phyloP scores from a whole-genome alignment of 2,888 invertebrate species.

The Blastobasis lacticolella region DNA sequence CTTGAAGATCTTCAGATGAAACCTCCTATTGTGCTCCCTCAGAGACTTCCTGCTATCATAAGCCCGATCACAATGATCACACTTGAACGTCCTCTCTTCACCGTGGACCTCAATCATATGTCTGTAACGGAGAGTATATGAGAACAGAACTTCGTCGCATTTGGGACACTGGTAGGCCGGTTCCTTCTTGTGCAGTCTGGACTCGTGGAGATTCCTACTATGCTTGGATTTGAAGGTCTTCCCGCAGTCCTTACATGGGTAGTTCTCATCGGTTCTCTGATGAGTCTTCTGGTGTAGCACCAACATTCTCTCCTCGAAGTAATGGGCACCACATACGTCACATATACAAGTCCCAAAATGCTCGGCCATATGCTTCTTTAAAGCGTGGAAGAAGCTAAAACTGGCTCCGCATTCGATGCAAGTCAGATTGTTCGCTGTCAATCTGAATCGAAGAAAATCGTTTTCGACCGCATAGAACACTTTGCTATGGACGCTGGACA shows the following conservation, averaged over 20 bases:
- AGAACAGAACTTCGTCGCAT: constrained; percentile 53
- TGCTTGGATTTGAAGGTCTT: constrained; percentile 59
- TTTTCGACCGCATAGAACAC: constrained; percentile 23
- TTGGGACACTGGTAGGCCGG: constrained; percentile 54
- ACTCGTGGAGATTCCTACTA: constrained; percentile 47
- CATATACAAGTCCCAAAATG: constrained; percentile 59
- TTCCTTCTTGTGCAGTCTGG: constrained; percentile 51
- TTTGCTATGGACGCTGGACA: constrained; percentile 31
- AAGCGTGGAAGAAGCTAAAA: constrained; percentile 50
- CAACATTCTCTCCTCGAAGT: constrained; percentile 60
- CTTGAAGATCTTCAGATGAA: constrained; percentile 50
- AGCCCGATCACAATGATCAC: constrained; percentile 50
- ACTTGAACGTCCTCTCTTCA: constrained; percentile 44
- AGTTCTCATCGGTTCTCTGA: constrained; percentile 48
- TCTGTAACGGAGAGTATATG: constrained; percentile 46
- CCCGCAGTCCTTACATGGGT: constrained; percentile 64
- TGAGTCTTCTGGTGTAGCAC: constrained; percentile 52
- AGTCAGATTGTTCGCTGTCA: constrained; percentile 34
- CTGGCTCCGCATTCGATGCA: constrained; percentile 35
- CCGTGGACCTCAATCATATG: constrained; percentile 58
- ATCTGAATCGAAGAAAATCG: constrained; percentile 45
- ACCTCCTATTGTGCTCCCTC: constrained; percentile 48
- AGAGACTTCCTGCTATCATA: constrained; percentile 59
- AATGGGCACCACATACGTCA: constrained; percentile 59
- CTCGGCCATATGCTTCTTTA: constrained; percentile 63